Conservation (phyloP, 2,888 invertebrate species). For the Smittia aterrima region DNA sequence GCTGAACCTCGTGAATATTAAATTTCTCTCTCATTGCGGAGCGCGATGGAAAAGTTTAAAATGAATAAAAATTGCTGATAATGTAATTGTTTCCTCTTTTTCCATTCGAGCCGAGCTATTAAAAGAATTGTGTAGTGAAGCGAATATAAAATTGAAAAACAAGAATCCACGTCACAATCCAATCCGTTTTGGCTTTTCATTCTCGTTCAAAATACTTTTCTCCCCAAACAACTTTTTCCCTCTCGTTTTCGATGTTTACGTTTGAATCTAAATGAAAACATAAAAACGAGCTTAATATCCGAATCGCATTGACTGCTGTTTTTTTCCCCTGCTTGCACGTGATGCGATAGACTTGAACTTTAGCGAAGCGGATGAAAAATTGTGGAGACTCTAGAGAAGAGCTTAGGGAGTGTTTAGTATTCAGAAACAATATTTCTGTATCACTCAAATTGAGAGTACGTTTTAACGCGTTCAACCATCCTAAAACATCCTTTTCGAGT, state of each 20-base stretch:
- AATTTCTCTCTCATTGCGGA: neutral
- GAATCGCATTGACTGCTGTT: conserved; percentile 4
- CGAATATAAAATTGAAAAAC: neutral
- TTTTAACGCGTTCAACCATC: conserved; percentile 6
- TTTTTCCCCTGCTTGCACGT: neutral
- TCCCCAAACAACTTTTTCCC: neutral
- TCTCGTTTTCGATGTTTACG: neutral
- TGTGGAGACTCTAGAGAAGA: neutral
- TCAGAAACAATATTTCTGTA: conserved; percentile 1
- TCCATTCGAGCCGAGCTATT: neutral
- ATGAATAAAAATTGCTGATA: conserved; percentile 40
- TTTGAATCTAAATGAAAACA: conserved; percentile 34
- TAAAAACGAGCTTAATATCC: conserved; percentile 19
- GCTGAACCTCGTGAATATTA: conserved; percentile 12
- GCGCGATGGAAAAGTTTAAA: too few relatives aligned
- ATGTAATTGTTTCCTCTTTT: conserved; percentile 38
- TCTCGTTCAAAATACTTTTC: neutral
- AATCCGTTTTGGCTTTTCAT: neutral
- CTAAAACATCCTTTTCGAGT: neutral
- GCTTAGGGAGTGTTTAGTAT: conserved; percentile 7
- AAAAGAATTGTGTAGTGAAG: conserved; percentile 10
- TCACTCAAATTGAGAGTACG: conserved; percentile 18
- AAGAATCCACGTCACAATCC: neutral
- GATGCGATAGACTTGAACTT: neutral
- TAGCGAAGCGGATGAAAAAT: neutral